Base-by-base conservation (phyloP, 2,113 vertebrate species). In the Vidua chalybeata region DNA sequence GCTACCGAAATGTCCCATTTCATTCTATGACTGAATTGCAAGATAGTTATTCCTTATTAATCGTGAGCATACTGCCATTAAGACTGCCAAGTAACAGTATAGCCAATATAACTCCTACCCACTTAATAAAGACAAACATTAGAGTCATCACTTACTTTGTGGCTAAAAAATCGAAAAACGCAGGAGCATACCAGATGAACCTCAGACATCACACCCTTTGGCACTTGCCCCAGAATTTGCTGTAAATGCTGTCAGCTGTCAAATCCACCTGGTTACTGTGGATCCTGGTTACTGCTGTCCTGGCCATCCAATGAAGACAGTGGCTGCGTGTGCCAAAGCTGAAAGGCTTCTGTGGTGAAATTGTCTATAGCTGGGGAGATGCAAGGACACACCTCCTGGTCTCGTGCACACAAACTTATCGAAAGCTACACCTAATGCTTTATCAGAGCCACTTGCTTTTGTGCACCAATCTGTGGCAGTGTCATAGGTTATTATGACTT, bases 1-100 rank as follows among this genome's bases (percentile, higher is more conserved):
- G 95, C 92, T 97, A 96, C 92, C 3, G 20, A 95, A 92, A 87
- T 84, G 93, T 94, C 89, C 89, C 78, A 45, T 94, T 96, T 92
- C 71, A 55, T 77, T 94, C 81, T 91, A 59, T 72, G 77, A 68
- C 63, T 87, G 83, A 94, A 93, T 45, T 83, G 59, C 79, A 90
- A 61, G 79, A 58, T 14, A 88, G 75, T 79, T 88, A 61, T 68
- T 87, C 64, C 79, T 78, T 85, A 87, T 93, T 93, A 92, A 90
- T 89, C 4, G 0, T 45, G 51, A 93, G 24, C 8, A 1, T 10
- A 56, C 72, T 35, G 62, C 82, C 75, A 91, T 77, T 80, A 84
- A 80, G 88, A 49, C 74, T 93, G 92, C 86, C 81, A 96, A 92
- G 81, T 91, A 89, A 84, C 54, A 82, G 51, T 84, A 91, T 81